Percentiles rank a stretch among this genome's conserved stretches.
These are phyloP conservation scores for Ormyrus thymus DNA, from an alignment of 2,888 invertebrate species.

Conservation along the genomic window DNA sequence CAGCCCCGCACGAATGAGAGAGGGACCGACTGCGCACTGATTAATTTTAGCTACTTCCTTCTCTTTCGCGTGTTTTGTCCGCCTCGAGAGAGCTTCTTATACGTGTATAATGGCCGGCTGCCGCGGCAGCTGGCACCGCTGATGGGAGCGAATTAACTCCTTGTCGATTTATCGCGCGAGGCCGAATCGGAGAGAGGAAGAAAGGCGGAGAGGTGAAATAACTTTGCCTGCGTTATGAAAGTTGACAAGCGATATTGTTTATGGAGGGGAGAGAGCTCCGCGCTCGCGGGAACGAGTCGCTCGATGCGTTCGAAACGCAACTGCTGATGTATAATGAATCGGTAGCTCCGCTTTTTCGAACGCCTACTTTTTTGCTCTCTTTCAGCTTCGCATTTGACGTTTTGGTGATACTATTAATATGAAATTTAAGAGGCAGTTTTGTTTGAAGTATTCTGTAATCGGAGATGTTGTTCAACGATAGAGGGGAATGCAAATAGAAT, in stretches of 20 bases:
- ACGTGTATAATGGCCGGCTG: neutral
- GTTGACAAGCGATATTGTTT: slow-evolving; percentile 42
- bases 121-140: neutral
- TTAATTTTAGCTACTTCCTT: slow-evolving; percentile 54
- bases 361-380: neutral
- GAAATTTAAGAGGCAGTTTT: too few relatives aligned
- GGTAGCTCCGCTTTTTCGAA: neutral
- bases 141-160: slow-evolving; percentile 21
- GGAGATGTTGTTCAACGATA: too few relatives aligned
- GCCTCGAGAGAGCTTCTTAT: slow-evolving; percentile 9
- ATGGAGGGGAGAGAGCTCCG: slow-evolving; percentile 1
- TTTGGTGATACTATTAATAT: neutral
- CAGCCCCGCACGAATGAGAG: neutral
- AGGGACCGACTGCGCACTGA: slow-evolving; percentile 13
- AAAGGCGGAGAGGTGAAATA: slow-evolving; percentile 11
- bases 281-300: neutral
- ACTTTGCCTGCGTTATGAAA: slow-evolving; percentile 36
- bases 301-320: neutral
- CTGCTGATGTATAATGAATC: neutral
- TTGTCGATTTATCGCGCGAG: slow-evolving; percentile 29
- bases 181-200: neutral
- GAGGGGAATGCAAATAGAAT: too few relatives aligned
- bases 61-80: slow-evolving; percentile 29
- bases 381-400: neutral
- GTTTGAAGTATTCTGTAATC: too few relatives aligned